Conservation (phyloP, 2,113 vertebrate species). For the Mesocricetus auratus region DNA sequence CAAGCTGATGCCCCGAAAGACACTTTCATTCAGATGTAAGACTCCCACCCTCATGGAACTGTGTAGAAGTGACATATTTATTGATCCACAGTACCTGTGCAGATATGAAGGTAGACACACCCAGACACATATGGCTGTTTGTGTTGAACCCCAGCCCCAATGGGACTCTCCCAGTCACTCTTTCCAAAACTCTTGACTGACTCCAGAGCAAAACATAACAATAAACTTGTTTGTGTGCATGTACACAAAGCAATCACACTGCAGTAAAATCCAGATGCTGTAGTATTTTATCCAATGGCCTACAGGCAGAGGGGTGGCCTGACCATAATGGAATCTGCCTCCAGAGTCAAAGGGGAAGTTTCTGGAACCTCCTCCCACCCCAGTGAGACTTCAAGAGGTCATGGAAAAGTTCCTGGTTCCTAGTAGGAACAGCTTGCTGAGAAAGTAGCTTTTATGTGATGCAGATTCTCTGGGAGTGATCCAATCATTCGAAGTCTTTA, state of each 20-base stretch:
- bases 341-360: background rate
- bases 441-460: background rate
- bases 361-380: slow-evolving; percentile 2
- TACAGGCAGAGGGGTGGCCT: background rate
- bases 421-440: background rate
- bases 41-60: background rate
- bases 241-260: accelerated
- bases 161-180: background rate
- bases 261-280: background rate
- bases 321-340: too few relatives aligned
- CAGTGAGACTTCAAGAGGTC: background rate
- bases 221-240: background rate
- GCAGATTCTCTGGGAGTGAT: background rate
- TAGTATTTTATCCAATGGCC: accelerated
- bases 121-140: background rate
- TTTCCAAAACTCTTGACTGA: background rate
- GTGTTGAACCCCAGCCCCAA: background rate
- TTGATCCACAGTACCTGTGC: accelerated
- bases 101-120: background rate
- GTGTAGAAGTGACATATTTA: accelerated
- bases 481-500: background rate
- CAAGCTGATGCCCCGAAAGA: too few relatives aligned
- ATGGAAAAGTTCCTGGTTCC: background rate
- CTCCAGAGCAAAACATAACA: background rate
- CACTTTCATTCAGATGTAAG: background rate